phyloP scores from a whole-genome alignment of 2,797 vertebrate genomes.

The Acanthis flammea region DNA sequence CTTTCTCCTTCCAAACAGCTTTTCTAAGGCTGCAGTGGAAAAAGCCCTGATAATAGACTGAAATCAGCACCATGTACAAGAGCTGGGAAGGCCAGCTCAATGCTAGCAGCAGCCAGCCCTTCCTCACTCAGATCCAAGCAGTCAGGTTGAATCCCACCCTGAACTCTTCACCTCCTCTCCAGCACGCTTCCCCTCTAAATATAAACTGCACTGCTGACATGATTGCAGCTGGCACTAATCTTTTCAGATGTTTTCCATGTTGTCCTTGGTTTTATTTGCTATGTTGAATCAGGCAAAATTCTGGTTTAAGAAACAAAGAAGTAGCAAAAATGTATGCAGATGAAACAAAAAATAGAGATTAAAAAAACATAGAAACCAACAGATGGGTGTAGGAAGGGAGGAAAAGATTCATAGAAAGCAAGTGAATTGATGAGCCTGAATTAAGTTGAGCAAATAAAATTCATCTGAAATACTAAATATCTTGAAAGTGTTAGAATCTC shows the following conservation, averaged over 20 bases:
- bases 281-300: neutral
- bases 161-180: slow-evolving; percentile 61
- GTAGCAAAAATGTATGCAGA: neutral
- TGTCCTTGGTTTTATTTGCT: slow-evolving; percentile 59
- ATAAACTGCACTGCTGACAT: slow-evolving; percentile 54
- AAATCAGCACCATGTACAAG: neutral
- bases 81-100: neutral
- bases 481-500: neutral
- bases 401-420: slow-evolving; percentile 1
- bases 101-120: neutral
- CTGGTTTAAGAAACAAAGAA: neutral
- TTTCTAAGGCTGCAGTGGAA: neutral
- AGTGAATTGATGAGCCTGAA: neutral
- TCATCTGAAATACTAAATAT: neutral
- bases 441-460: neutral
- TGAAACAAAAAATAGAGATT: neutral
- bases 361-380: neutral
- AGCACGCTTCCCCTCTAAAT: slow-evolving; percentile 61
- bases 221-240: slow-evolving; percentile 57
- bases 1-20: neutral
- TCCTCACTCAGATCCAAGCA: neutral
- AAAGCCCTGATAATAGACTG: neutral
- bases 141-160: slow-evolving; percentile 10
- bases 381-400: neutral
- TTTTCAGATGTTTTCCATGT: slow-evolving; percentile 62